Evolutionary conservation across 2,113 vertebrate species (phyloP), one percentile per base, ranked within the genome.

Genomic region (Hippocampus abdominalis): DNA sequence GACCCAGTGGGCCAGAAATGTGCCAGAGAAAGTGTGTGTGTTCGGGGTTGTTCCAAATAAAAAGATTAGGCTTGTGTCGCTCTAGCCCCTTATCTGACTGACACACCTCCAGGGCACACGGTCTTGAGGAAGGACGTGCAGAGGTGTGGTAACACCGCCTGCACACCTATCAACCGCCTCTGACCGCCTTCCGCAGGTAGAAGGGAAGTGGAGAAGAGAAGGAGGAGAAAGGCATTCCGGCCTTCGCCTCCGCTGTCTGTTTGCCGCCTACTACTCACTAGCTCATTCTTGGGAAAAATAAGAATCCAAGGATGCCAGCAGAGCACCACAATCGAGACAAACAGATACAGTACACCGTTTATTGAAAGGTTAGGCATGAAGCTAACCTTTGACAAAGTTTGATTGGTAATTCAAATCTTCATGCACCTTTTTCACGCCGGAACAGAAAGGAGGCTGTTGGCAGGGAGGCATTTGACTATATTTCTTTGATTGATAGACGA

Each of bases 81-180:
- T 66, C 84, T 60, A 81, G 79, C 64, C 63, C 44, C 46, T 29
- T 68, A 81, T 85, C 84, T 27, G 32, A 73, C 20, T 89, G 90
- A 94, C 90, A 92, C 87, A 82, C 82, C 84, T 88, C 86, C 72
- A 42, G 83, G 85, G 88, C 88, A 93, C 91, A 91, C 89, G 91
- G 6, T 91, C 91, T 74, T 91, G 59, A 76, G 72, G 81, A 84
- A 73, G 75, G 83, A 74, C 71, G 90, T 18, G 86, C 87, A 77
- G 86, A 86, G 90, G 79, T 84, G 92, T 91, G 92, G 89, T 78
- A 90, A 91, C 82, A 84, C 83, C 54, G 15, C 79, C 69, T 80
- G 83, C 79, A 78, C 87, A 95, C 94, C 93, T 94, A 85, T 86
- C 86, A 84, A 87, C 83, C 76, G 74, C 21, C 72, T 56, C 49